These are phyloP conservation scores for Gisinianus flammeolus DNA, from an alignment of 2,888 invertebrate species.

Conservation along the genomic window DNA sequence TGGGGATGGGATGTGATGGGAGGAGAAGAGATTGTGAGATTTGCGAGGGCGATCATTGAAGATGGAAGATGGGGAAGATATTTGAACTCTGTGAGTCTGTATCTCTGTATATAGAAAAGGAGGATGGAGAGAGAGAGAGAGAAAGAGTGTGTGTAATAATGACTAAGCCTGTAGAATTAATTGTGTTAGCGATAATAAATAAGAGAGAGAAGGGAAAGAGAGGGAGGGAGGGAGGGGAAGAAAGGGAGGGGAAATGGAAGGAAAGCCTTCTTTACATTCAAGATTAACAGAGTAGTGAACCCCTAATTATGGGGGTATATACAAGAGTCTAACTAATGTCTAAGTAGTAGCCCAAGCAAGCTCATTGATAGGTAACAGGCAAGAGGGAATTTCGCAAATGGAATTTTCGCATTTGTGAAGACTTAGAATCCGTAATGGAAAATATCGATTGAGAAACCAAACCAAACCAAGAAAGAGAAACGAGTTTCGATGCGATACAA, in stretches of 20 bases:
- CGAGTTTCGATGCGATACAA: background rate
- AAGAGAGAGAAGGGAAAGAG: background rate
- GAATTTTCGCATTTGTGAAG: conserved; percentile 48
- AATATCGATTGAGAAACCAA: conserved; percentile 44
- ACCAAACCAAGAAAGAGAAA: conserved; percentile 16
- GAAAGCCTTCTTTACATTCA: conserved; percentile 12
- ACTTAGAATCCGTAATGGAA: conserved; percentile 44
- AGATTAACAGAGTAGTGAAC: background rate
- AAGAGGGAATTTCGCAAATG: conserved; percentile 44
- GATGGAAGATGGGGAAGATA: background rate
- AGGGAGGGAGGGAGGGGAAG: background rate
- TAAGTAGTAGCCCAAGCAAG: conserved; percentile 5
- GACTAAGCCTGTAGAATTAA: background rate
- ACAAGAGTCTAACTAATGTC: background rate
- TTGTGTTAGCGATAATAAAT: conserved; percentile 10
- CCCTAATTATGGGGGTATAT: background rate
- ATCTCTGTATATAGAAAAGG: too few relatives aligned
- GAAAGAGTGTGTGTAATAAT: too few relatives aligned
- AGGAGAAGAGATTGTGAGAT: too few relatives aligned
- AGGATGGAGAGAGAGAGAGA: too few relatives aligned
- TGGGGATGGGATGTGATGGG: too few relatives aligned
- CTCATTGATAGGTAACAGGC: conserved; percentile 41
- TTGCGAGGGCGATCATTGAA: background rate
- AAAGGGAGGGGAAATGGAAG: too few relatives aligned
- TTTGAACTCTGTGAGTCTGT: too few relatives aligned